Base-by-base conservation (phyloP, 1,140 invertebrate genomes). In the Tetragnatha versicolor region DNA sequence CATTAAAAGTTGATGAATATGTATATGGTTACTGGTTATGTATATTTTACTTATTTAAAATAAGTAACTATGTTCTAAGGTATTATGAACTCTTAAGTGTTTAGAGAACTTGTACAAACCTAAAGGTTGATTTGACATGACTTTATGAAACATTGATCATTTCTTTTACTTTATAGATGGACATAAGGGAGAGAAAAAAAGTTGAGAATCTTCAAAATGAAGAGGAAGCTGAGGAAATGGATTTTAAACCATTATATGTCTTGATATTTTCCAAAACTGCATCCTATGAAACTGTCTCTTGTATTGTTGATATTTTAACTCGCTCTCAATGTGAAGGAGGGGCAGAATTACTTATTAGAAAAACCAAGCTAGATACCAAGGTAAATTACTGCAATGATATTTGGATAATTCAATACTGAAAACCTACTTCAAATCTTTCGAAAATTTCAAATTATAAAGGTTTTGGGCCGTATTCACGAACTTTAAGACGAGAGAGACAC, bases 241-340 rank as follows among this genome's bases (percentile, higher is more conserved):
- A 73, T 77, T 77, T n/a, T 53, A 77, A 77, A 55, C 2, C 60
- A 25, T 33, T 69, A 20, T 78, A 68, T 60, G 31, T 78, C 33
- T 39, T 78, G 17, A 69, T 78, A 42, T 78, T 78, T 42, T 58
- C 37, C 20, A 10, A 45, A 17, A 29, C 25, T 22, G 63, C 76
- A 45, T 3, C n/a, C 25, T 9, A 12, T 17, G 65, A 68, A 68
- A 78, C 65, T 33, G 10, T 78, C 4, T 10, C 4, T 2, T 78
- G 51, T 35, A n/a, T 78, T 35, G 12, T 58, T 31, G 65, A 69
- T 58, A n/a, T 68, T 7, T 12, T 78, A 17, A 35, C 63, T 14
- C 63, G 65, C n/a, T 45, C 63, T 22, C 63, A 69, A 35, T 42
- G 17, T 60, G 49, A 68, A 1, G 76, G 76, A 45, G 76, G 76